Evolutionary conservation across 2,888 invertebrate species (phyloP).

Genomic region (Sepiola atlantica): DNA sequence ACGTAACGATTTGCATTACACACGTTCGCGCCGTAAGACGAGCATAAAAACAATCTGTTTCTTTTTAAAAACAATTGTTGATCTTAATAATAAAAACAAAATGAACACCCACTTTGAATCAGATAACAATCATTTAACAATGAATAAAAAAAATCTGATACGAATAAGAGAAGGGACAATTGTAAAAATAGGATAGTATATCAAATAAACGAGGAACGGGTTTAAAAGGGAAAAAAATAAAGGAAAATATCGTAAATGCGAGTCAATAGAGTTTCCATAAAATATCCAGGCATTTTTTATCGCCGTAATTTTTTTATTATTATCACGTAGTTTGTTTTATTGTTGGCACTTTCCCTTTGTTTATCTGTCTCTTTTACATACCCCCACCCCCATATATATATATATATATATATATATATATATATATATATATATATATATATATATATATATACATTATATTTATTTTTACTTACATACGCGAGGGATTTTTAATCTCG

Average conservation of each 20-base stretch:
- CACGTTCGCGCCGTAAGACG: neutral
- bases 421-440: too few species aligned
- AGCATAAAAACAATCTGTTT: neutral
- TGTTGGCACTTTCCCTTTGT: neutral
- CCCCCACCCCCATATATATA: too few species aligned
- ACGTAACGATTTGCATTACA: neutral
- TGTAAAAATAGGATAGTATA: neutral
- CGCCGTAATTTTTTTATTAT: neutral
- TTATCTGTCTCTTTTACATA: neutral
- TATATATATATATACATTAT: too few species aligned
- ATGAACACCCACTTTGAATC: neutral
- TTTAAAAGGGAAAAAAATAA: neutral
- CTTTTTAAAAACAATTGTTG: neutral
- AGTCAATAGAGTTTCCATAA: conserved; percentile 14
- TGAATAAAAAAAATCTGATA: neutral
- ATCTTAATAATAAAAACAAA: neutral
- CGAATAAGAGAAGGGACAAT: too few species aligned
- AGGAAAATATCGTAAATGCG: neutral
- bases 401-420: too few species aligned
- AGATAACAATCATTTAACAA: too few species aligned
- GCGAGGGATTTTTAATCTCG: too few species aligned
- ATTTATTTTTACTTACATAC: too few species aligned
- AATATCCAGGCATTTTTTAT: neutral
- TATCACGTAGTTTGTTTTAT: neutral
- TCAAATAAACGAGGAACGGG: neutral